phyloP scores from a whole-genome alignment of 2,113 vertebrate species.

The Anthoscopus minutus region DNA sequence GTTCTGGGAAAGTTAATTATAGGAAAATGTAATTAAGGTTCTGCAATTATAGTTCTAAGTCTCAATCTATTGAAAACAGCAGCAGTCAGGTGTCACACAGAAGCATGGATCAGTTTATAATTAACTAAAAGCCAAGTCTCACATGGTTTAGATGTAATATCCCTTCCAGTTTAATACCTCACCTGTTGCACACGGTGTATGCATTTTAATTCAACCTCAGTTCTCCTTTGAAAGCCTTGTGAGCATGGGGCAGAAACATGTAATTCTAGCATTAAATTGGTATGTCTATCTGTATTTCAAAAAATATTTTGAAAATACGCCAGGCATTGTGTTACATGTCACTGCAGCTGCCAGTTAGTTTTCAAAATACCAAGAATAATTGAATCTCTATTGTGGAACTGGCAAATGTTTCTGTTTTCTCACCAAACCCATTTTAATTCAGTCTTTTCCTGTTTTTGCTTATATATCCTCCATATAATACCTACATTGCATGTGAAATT shows the following conservation, averaged over 20 bases:
- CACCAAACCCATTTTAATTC: conserved; percentile 12
- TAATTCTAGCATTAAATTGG: background rate
- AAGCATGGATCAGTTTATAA: conserved; percentile 3
- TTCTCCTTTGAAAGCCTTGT: background rate
- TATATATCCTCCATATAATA: conserved; percentile 34
- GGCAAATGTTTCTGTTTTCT: conserved; percentile 19
- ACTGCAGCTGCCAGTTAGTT: background rate
- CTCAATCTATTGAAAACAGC: conserved; percentile 20
- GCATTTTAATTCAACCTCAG: background rate
- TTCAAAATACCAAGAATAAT: background rate
- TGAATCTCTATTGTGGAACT: background rate
- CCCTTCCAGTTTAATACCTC: background rate
- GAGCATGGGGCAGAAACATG: background rate
- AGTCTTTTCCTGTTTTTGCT: conserved; percentile 21
- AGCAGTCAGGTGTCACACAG: background rate
- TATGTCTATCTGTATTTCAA: background rate
- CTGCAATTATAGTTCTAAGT: background rate
- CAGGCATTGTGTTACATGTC: background rate
- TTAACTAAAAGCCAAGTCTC: background rate
- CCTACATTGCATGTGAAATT: conserved; percentile 55
- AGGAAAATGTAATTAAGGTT: conserved; percentile 29
- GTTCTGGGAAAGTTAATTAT: conserved; percentile 7
- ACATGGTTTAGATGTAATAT: background rate
- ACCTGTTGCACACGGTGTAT: background rate
- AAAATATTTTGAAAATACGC: background rate